These are phyloP conservation scores for Hippolais icterina DNA, from an alignment of 2,113 vertebrate genomes.

Conservation along the genomic window DNA sequence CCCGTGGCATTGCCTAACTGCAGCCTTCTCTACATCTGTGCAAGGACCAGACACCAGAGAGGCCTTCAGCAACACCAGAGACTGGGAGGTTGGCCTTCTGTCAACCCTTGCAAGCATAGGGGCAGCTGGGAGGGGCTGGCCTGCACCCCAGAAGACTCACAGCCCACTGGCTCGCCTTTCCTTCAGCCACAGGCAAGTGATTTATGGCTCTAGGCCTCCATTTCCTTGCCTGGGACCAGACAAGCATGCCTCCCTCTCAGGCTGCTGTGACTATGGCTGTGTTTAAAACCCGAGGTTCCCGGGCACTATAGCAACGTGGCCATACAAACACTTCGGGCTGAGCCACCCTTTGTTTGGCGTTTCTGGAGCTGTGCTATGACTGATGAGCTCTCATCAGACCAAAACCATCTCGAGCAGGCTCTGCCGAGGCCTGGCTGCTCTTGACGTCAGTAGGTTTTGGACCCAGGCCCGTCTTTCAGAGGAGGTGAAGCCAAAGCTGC, in stretches of 20 bases:
- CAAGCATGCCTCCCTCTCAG: not conserved
- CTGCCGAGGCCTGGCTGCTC: not conserved
- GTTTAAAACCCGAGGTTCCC: not conserved
- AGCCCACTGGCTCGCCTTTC: not conserved
- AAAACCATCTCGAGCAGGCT: conserved; percentile 2
- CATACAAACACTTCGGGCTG: not conserved
- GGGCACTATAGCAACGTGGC: not conserved
- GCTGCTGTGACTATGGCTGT: not conserved
- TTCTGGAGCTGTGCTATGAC: conserved; percentile 31
- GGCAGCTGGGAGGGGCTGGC: not conserved
- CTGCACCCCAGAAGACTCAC: fast-evolving
- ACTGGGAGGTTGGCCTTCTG: not conserved
- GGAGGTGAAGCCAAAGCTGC: conserved; percentile 2
- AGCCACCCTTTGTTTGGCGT: conserved; percentile 11
- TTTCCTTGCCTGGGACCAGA: not conserved
- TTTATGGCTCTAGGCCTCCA: not conserved
- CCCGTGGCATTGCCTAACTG: fast-evolving
- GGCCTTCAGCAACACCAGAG: not conserved
- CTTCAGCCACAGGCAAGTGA: not conserved
- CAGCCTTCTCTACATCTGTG: not conserved
- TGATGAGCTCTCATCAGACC: conserved; percentile 43
- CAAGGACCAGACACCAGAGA: not conserved
- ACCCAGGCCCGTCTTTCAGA: not conserved
- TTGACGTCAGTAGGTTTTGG: conserved; percentile 50
- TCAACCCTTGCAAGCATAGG: not conserved